Conservation (phyloP, 2,113 vertebrate genomes). For the Sinosuthora webbiana region DNA sequence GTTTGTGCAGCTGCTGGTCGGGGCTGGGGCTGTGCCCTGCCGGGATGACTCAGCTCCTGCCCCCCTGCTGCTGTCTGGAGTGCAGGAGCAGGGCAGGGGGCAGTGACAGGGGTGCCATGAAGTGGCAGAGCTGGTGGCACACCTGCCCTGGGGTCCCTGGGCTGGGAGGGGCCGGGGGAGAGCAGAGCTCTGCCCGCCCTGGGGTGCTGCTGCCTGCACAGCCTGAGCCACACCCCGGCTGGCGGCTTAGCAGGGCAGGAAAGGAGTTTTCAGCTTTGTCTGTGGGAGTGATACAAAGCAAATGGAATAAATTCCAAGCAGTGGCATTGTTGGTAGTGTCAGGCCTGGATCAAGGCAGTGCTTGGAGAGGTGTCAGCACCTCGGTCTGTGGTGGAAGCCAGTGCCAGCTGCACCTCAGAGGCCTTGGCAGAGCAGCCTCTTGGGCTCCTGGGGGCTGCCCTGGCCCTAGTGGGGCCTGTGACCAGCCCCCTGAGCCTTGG, state of each 20-base stretch:
- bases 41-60: neutral
- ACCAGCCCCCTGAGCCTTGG: neutral
- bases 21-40: neutral
- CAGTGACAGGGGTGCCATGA: neutral
- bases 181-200: neutral
- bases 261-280: neutral
- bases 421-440: neutral
- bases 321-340: neutral
- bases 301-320: neutral
- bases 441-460: neutral
- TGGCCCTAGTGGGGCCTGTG: neutral
- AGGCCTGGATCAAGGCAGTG: neutral
- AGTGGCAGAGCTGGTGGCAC: neutral
- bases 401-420: neutral
- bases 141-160: neutral
- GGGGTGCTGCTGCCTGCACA: neutral
- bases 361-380: neutral
- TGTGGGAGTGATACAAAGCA: neutral
- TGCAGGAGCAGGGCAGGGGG: neutral
- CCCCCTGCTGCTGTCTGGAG: neutral
- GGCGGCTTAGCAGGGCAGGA: neutral
- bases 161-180: fast-evolving
- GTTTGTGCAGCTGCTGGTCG: neutral
- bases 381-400: fast-evolving
- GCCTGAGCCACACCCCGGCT: neutral